Evolutionary conservation across 92 coral and sea anemone species (phyloP).

Genomic region (Pocillopora meandrina): DNA sequence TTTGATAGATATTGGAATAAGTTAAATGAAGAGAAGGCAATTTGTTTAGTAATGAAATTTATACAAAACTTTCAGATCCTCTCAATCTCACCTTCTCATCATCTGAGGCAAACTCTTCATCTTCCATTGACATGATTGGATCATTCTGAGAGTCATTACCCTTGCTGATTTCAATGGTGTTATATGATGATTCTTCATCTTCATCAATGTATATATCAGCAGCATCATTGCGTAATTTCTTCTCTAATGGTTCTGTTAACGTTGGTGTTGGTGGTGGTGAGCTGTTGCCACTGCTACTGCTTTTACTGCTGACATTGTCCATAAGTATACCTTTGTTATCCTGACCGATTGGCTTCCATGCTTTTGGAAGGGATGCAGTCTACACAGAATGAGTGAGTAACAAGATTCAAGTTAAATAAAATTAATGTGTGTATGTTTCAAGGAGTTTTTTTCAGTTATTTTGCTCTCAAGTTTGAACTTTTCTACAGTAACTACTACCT

Average conservation of each 20-base stretch:
- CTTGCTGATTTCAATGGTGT: slow-evolving; percentile 31
- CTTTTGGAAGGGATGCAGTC: slow-evolving; percentile 61
- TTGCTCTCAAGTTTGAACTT: too few species aligned
- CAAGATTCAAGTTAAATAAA: too few species aligned
- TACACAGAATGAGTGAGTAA: background rate
- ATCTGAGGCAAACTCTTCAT: slow-evolving; percentile 94
- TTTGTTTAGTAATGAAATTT: too few species aligned
- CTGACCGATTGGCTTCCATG: slow-evolving; percentile 53
- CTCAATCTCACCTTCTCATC: slow-evolving; percentile 82
- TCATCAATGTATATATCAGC: slow-evolving; percentile 54
- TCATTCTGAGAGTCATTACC: slow-evolving; percentile 46
- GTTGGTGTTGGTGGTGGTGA: slow-evolving; percentile 70
- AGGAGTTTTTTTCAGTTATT: too few species aligned
- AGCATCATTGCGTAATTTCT: slow-evolving; percentile 66
- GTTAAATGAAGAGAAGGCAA: too few species aligned
- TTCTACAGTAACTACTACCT: too few species aligned
- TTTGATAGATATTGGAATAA: too few species aligned
- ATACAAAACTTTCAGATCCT: too few species aligned
- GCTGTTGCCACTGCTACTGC: slow-evolving; percentile 22
- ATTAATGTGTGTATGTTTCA: too few species aligned
- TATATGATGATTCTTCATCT: slow-evolving; percentile 57
- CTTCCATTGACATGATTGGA: slow-evolving; percentile 90
- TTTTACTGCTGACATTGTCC: slow-evolving; percentile 11
- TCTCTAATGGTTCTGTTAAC: slow-evolving; percentile 75
- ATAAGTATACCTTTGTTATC: slow-evolving; percentile 35